Evolutionary conservation across 2,797 vertebrate species (phyloP).

Genomic region (Pogonophryne albipinna): DNA sequence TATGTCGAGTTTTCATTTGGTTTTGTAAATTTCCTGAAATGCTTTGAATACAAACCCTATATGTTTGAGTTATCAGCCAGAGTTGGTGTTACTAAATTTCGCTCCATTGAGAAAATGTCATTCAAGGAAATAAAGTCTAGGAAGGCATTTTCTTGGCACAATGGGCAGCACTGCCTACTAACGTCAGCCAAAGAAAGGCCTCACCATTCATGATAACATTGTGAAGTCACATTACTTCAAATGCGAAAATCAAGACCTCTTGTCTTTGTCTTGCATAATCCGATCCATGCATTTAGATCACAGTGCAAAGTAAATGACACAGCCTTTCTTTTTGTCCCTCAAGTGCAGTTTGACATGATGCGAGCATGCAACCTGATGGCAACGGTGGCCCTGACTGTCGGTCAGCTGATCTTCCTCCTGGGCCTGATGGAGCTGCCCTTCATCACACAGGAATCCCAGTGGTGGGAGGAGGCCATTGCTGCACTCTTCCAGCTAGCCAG

Average conservation of each 20-base stretch:
- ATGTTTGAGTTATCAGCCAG: background rate
- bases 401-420: constrained; percentile 96
- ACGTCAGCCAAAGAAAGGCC: constrained; percentile 3
- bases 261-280: background rate
- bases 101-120: constrained; percentile 59
- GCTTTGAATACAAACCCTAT: background rate
- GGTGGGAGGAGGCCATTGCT: constrained; percentile 99
- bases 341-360: constrained; percentile 99
- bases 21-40: background rate
- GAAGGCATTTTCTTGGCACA: constrained; percentile 42
- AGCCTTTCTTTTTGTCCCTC: constrained; percentile 47
- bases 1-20: background rate
- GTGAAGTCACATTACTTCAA: background rate
- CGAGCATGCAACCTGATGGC: constrained; percentile 98
- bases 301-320: constrained; percentile 45
- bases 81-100: constrained; percentile 12
- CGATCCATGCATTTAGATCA: background rate
- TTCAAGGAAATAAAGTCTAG: constrained; percentile 49
- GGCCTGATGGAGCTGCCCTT: constrained; percentile 92
- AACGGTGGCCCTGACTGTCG: constrained; percentile 91
- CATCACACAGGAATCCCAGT: constrained; percentile 92
- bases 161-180: constrained; percentile 25
- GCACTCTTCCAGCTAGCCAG: constrained; percentile 97
- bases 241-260: background rate
- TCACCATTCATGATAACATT: constrained; percentile 44